Conservation (phyloP, 2,113 vertebrate genomes). For the Carassius gibelio region DNA sequence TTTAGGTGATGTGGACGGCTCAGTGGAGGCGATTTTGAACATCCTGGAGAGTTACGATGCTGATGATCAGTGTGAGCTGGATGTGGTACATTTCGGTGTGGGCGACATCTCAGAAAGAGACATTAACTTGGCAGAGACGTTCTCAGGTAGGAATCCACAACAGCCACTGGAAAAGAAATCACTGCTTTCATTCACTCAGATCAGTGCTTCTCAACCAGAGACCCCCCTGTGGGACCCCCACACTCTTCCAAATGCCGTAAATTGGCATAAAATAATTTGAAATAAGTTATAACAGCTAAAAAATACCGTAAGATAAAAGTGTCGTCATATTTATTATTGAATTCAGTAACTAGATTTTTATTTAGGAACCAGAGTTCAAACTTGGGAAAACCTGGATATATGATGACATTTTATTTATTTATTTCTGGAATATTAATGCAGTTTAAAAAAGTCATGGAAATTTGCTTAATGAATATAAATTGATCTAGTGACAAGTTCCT, state of each 20-base stretch:
- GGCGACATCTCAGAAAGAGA: constrained; percentile 92
- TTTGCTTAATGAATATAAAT: not conserved
- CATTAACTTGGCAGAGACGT: constrained; percentile 84
- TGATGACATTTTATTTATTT: not conserved
- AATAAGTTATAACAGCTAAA: not conserved
- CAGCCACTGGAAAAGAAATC: not conserved
- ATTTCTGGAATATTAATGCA: not conserved
- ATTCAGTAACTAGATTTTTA: not conserved
- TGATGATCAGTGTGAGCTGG: constrained; percentile 83
- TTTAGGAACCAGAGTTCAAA: not conserved
- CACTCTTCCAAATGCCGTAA: not conserved
- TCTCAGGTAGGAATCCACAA: constrained; percentile 76
- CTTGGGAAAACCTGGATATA: not conserved
- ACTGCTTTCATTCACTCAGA: not conserved
- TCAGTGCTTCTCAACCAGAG: not conserved
- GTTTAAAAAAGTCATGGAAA: not conserved
- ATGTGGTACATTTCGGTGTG: constrained; percentile 87
- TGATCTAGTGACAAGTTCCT: not conserved
- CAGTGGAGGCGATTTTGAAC: constrained; percentile 87
- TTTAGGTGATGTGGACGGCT: constrained; percentile 92
- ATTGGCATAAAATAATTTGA: not conserved
- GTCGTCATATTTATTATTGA: not conserved
- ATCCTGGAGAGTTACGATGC: constrained; percentile 87
- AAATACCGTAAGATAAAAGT: not conserved
- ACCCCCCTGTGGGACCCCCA: not conserved